Evolutionary conservation across 2,113 vertebrate species (phyloP), one percentile per base, ranked within the genome.

Genomic region (Passer domesticus): DNA sequence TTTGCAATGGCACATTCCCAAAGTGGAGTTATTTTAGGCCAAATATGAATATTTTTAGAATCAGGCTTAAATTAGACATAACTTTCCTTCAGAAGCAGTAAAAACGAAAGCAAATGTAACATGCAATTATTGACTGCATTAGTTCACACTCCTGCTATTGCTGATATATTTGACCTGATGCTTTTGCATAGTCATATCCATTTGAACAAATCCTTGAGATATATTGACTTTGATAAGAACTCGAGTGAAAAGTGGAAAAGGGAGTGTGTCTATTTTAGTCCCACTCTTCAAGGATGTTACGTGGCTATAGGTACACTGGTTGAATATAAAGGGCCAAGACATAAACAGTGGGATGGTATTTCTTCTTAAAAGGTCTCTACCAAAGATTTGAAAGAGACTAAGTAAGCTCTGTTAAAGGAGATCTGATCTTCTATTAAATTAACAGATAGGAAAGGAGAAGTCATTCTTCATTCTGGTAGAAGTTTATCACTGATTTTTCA

Each of bases 31-130:
- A 96, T 90, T 91, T 97, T 85, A 91, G 90, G 87, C 72, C 64
- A 88, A 85, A 93, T 68, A 77, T 3, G 24, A 80, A 11, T 91
- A 92, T 85, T 91, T 96, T 95, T 96, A 95, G 90, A 89, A 91
- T 58, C 43, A 67, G 80, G 44, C 59, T 95, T 88, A 83, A 96
- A 79, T 90, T 77, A 96, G 79, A 93, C 39, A 74, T 46, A 83
- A 85, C 33, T 50, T 88, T 87, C 53, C 49, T 69, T 92, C 68
- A 63, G 59, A 95, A 87, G 55, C 59, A 83, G 35, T 83, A 62
- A 79, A 82, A 73, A 56, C 49, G 55, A 92, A 83, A 83, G 60
- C 44, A 91, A 95, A 77, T n/a, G 10, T 47, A 92, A 92, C 72
- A 50, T 55, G 39, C 31, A 80, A 25, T 80, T 83, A 88, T 44